Percentiles rank a stretch among this genome's conserved stretches.
Conservation (phyloP, 2,888 invertebrate species). For the Phorcus lineatus region DNA sequence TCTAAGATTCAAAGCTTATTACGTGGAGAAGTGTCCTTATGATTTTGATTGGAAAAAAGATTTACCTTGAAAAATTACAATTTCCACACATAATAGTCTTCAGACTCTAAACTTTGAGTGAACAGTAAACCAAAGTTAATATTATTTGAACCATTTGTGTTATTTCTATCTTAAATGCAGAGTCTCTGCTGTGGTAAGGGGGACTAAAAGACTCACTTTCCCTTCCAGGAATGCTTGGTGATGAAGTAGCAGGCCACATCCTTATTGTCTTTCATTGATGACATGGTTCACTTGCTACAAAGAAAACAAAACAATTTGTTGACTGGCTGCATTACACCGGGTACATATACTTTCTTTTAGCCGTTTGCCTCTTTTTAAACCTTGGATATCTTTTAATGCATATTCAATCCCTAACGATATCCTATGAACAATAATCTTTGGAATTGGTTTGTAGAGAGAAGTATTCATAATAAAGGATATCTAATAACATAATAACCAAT, state of each 20-base stretch:
- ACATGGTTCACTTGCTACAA: constrained; percentile 36
- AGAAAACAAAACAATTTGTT: not conserved
- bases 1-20: too few species aligned
- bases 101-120: too few species aligned
- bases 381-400: not conserved
- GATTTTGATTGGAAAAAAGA: too few species aligned
- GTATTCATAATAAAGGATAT: too few species aligned
- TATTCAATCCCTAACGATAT: too few species aligned
- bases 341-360: not conserved
- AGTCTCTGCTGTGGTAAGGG: not conserved
- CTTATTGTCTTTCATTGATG: constrained; percentile 87
- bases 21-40: too few species aligned
- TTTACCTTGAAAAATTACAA: too few species aligned
- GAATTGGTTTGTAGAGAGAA: too few species aligned
- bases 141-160: not conserved
- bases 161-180: not conserved
- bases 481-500: too few species aligned
- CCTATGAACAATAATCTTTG: too few species aligned
- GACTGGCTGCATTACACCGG: not conserved
- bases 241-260: constrained; percentile 98
- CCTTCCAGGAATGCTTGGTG: constrained; percentile 98
- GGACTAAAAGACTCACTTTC: constrained; percentile 83
- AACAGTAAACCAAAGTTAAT: not conserved
- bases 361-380: not conserved
- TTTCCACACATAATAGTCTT: too few species aligned